These are phyloP conservation scores for Promerops cafer DNA, from an alignment of 2,113 vertebrate species.

Conservation along the genomic window DNA sequence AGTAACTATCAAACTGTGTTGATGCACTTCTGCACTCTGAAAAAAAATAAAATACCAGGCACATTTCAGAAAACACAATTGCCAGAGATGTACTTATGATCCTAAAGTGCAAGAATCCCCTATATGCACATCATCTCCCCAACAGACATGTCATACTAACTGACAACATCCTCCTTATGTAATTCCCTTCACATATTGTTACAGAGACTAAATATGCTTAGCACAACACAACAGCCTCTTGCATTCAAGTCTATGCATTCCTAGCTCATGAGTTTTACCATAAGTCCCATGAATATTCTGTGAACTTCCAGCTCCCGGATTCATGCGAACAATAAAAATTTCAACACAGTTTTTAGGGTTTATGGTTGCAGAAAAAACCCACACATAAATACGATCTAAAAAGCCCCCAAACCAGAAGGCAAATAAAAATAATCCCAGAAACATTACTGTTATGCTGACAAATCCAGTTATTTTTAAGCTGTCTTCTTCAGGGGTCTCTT, in stretches of 20 bases:
- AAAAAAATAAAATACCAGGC: not conserved
- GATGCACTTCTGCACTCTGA: not conserved
- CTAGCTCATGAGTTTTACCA: not conserved
- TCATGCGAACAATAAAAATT: constrained; percentile 37
- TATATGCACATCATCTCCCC: not conserved
- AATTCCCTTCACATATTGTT: not conserved
- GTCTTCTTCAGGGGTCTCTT: not conserved
- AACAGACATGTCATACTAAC: not conserved
- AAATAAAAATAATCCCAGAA: constrained; percentile 54
- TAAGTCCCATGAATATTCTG: constrained; percentile 23
- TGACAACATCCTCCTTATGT: not conserved
- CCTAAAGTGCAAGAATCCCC: not conserved
- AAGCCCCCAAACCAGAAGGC: constrained; percentile 8
- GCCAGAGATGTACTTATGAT: not conserved
- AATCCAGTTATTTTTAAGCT: not conserved
- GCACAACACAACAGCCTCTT: not conserved
- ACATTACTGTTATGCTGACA: not conserved
- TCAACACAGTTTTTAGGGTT: constrained; percentile 23
- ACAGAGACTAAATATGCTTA: not conserved
- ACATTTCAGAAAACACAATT: not conserved
- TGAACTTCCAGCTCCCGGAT: constrained; percentile 30
- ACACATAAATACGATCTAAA: constrained; percentile 19
- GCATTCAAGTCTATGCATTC: not conserved
- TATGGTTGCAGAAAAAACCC: not conserved
- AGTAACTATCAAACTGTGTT: not conserved